Evolutionary conservation across 2,113 vertebrate genomes (phyloP).

Genomic region (Aleadryas rufinucha): DNA sequence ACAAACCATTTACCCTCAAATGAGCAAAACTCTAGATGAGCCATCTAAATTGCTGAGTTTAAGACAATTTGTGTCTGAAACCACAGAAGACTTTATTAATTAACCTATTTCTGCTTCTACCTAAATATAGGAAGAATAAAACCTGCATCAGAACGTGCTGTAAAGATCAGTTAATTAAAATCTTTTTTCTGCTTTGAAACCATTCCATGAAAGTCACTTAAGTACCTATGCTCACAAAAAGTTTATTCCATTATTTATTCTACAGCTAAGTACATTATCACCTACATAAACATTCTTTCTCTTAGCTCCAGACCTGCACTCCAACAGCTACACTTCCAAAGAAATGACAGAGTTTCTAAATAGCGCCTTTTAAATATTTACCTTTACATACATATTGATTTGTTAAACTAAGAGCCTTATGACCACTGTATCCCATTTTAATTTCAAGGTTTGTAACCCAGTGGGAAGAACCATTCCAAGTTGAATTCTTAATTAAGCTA

Average conservation of each 20-base stretch:
- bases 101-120: not conserved
- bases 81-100: not conserved
- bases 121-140: not conserved
- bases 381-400: constrained; percentile 2
- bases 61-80: not conserved
- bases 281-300: not conserved
- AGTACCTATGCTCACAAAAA: not conserved
- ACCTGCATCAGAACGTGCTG: not conserved
- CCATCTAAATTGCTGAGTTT: not conserved
- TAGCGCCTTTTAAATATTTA: constrained; percentile 5
- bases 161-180: not conserved
- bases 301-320: not conserved
- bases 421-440: constrained; percentile 41
- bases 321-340: not conserved
- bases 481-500: constrained; percentile 64
- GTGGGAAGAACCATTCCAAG: constrained; percentile 46
- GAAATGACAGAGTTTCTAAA: not conserved
- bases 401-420: constrained; percentile 36
- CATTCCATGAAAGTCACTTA: not conserved
- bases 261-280: not conserved
- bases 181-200: not conserved
- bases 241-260: not conserved
- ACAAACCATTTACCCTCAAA: not conserved
- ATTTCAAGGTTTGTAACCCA: constrained; percentile 65
- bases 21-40: not conserved